phyloP scores from a whole-genome alignment of 2,888 invertebrate genomes.

The Calameuta pallipes region DNA sequence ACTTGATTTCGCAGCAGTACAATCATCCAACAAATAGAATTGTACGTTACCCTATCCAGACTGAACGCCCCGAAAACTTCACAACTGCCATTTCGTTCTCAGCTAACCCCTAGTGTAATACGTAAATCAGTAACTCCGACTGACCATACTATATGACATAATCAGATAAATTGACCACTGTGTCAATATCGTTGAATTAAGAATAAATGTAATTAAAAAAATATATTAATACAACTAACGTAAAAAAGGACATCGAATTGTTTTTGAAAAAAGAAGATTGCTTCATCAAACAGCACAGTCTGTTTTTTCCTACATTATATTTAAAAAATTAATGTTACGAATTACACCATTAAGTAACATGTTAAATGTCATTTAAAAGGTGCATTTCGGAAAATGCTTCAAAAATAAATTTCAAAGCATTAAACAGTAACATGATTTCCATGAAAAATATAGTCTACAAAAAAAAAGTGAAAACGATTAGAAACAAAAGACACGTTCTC shows the following conservation, averaged over 20 bases:
- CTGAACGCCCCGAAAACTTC: slow-evolving; percentile 48
- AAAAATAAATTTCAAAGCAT: neutral
- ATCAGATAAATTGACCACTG: neutral
- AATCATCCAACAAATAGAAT: slow-evolving; percentile 67
- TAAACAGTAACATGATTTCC: neutral
- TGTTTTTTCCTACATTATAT: too few relatives aligned
- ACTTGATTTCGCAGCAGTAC: slow-evolving; percentile 66
- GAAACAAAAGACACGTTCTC: neutral
- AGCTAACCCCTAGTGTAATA: slow-evolving; percentile 43
- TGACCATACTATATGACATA: neutral
- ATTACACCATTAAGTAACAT: too few relatives aligned
- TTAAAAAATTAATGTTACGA: too few relatives aligned
- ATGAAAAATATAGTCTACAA: neutral
- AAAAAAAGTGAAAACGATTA: neutral
- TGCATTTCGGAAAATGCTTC: neutral
- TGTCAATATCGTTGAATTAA: neutral
- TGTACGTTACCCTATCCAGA: slow-evolving; percentile 56
- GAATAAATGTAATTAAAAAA: neutral
- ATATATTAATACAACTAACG: too few relatives aligned
- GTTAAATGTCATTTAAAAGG: neutral
- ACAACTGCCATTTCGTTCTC: slow-evolving; percentile 61
- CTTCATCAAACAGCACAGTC: too few relatives aligned
- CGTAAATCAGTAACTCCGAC: neutral
- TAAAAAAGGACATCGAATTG: too few relatives aligned
- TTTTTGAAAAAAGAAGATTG: neutral